Conservation (phyloP, 2,888 invertebrate species). For the Acheta domesticus region DNA sequence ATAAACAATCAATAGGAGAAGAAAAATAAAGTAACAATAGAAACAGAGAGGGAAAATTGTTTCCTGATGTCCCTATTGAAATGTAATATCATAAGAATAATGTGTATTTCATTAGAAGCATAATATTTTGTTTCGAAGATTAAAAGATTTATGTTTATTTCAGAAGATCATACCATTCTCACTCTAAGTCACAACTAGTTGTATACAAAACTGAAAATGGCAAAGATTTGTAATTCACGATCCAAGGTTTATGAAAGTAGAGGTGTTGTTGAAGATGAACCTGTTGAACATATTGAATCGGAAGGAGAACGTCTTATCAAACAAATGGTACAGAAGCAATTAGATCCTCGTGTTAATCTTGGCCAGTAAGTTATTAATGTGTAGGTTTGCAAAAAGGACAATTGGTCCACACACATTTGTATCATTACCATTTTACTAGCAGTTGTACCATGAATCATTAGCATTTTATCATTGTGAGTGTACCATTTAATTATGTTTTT, state of each 20-base stretch:
- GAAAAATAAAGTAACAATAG: too few relatives aligned
- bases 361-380: slow-evolving; percentile 42
- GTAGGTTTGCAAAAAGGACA: neutral
- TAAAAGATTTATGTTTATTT: too few relatives aligned
- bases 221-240: slow-evolving; percentile 31
- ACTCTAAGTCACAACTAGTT: neutral
- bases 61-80: too few relatives aligned
- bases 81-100: too few relatives aligned
- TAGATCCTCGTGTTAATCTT: slow-evolving; percentile 42
- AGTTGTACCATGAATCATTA: too few relatives aligned
- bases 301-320: slow-evolving; percentile 46
- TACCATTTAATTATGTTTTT: neutral
- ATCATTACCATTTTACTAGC: too few relatives aligned
- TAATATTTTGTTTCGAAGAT: too few relatives aligned
- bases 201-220: slow-evolving; percentile 26
- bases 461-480: too few relatives aligned
- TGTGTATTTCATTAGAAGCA: too few relatives aligned
- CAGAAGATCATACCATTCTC: too few relatives aligned
- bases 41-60: too few relatives aligned
- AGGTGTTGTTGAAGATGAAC: slow-evolving; percentile 35
- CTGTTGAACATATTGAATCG: slow-evolving; percentile 44
- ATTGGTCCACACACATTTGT: slow-evolving; percentile 12
- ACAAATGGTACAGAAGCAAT: slow-evolving; percentile 45
- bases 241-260: slow-evolving; percentile 32
- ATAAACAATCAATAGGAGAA: too few relatives aligned